Evolutionary conservation across 2,113 vertebrate genomes (phyloP).

Genomic region (Chitala chitala): DNA sequence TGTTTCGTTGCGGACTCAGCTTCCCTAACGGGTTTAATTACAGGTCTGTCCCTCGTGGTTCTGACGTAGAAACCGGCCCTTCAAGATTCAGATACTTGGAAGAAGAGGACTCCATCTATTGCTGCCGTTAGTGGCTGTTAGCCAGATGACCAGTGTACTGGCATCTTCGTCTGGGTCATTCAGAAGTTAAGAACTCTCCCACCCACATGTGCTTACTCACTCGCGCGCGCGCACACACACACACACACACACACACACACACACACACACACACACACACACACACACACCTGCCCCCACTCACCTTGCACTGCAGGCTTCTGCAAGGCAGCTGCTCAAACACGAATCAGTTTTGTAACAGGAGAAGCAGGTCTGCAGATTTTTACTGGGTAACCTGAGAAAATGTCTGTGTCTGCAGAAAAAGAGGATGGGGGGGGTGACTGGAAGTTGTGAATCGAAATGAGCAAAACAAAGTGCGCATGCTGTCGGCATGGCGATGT

Average conservation of each 20-base stretch:
- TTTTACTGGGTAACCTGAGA: conserved; percentile 54
- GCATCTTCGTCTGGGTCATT: conserved; percentile 58
- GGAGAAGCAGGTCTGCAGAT: conserved; percentile 47
- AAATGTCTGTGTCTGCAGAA: conserved; percentile 50
- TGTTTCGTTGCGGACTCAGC: not conserved
- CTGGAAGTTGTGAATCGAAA: conserved; percentile 50
- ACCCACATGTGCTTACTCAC: conserved; percentile 8
- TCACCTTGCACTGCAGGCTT: conserved; percentile 61
- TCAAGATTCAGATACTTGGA: not conserved
- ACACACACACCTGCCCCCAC: no score
- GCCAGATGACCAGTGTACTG: conserved; percentile 52
- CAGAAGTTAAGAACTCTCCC: conserved; percentile 54
- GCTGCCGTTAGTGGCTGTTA: conserved; percentile 54
- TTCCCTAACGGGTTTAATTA: not conserved
- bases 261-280: no score
- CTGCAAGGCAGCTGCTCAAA: conserved; percentile 50
- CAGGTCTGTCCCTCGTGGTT: not conserved
- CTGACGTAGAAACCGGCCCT: not conserved
- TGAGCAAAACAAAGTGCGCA: conserved; percentile 23
- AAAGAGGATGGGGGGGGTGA: conserved; percentile 23
- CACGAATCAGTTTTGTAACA: conserved; percentile 46
- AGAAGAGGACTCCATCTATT: conserved; percentile 53
- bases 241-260: no score
- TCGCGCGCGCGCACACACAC: no score
- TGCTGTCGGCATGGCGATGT: conserved; percentile 6